Evolutionary conservation across 2,888 invertebrate species (phyloP).

Genomic region (Cephus sareptanus): DNA sequence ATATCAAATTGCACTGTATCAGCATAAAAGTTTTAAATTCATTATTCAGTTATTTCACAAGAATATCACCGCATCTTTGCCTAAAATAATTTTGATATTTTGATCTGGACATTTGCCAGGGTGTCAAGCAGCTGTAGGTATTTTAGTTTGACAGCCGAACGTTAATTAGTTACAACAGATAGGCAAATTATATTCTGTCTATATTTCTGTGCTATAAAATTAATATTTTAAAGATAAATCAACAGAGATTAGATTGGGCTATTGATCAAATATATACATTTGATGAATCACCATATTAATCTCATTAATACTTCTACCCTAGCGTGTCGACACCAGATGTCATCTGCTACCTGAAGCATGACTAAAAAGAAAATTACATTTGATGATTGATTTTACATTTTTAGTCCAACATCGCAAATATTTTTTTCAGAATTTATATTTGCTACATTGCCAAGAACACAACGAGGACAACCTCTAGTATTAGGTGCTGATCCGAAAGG

Average conservation of each 20-base stretch:
- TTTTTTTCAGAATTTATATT: slow-evolving; percentile 83
- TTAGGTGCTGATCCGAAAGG: slow-evolving; percentile 97
- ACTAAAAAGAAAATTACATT: background rate
- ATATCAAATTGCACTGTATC: background rate
- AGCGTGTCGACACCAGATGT: background rate
- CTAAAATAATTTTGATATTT: slow-evolving; percentile 48
- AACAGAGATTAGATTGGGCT: background rate
- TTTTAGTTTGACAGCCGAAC: slow-evolving; percentile 6
- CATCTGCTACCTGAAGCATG: background rate
- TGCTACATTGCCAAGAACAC: slow-evolving; percentile 93
- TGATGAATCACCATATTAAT: background rate
- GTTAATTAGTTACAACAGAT: background rate
- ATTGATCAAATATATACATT: background rate
- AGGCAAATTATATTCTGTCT: background rate
- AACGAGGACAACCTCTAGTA: slow-evolving; percentile 93
- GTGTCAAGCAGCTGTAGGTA: slow-evolving; percentile 19
- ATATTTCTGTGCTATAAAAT: background rate
- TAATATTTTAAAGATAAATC: background rate
- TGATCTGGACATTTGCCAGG: slow-evolving; percentile 49
- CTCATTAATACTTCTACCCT: background rate
- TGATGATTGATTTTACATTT: background rate
- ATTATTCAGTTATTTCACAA: background rate
- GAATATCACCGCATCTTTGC: background rate
- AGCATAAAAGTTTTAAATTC: background rate
- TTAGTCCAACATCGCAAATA: background rate